Evolutionary conservation across 1,140 invertebrate species (phyloP).

Genomic region (Chlorops oryzae): DNA sequence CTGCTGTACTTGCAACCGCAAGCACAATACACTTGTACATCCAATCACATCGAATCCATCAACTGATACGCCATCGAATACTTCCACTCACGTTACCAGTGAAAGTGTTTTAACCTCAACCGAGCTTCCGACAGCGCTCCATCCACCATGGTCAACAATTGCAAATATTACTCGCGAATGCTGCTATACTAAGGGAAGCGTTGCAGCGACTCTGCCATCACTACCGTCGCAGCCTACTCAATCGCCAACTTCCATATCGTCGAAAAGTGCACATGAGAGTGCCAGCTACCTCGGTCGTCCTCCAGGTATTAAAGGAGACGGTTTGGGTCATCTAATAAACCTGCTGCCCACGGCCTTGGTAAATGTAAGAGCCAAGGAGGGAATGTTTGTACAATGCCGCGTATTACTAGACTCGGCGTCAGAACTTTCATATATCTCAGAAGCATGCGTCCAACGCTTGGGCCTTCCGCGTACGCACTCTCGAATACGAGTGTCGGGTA

Average conservation of each 20-base stretch:
- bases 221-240: too few relatives aligned
- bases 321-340: not conserved
- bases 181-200: not conserved
- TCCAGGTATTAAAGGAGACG: too few relatives aligned
- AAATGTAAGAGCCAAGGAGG: not conserved
- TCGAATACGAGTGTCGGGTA: not conserved
- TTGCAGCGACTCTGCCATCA: not conserved
- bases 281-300: too few relatives aligned
- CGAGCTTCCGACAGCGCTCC: too few relatives aligned
- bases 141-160: not conserved
- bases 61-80: too few relatives aligned
- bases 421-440: constrained; percentile 6
- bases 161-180: not conserved
- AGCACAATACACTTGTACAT: constrained; percentile 1
- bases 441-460: not conserved
- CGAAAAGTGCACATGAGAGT: too few relatives aligned
- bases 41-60: not conserved
- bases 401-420: constrained; percentile 5
- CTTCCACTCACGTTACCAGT: too few relatives aligned
- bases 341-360: not conserved
- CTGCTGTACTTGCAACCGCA: not conserved
- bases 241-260: too few relatives aligned
- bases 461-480: constrained; percentile 1
- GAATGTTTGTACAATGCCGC: not conserved
- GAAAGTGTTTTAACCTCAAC: too few relatives aligned